A percentile compares a stretch with the other conserved stretches of the same genome.
Evolutionary conservation across 2,797 vertebrate species (phyloP).

Genomic region (Leucoraja ocellata): DNA sequence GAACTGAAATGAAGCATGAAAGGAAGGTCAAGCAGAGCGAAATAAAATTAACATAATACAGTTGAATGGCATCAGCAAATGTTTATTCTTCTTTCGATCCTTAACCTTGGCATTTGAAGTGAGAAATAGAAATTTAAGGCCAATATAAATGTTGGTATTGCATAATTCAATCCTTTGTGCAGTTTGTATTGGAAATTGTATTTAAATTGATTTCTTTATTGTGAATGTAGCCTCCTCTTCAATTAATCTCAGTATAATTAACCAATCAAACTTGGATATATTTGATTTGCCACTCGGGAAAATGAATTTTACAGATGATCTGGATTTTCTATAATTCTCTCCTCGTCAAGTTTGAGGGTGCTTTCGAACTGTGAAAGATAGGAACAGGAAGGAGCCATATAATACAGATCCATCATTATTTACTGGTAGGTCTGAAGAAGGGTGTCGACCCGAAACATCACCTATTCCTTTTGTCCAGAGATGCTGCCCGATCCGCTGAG

Average conservation of each 20-base stretch:
- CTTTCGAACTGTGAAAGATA: background rate
- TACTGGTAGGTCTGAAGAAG: too few species aligned
- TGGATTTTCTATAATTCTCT: background rate
- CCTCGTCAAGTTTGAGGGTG: background rate
- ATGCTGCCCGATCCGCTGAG: too few species aligned
- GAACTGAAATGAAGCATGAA: background rate
- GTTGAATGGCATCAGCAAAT: background rate
- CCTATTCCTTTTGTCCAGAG: too few species aligned
- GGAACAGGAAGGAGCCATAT: background rate
- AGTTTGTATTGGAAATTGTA: constrained; percentile 15
- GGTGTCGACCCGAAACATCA: too few species aligned
- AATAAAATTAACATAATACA: background rate
- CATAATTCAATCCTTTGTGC: background rate
- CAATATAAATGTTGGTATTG: background rate
- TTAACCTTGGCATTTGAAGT: background rate
- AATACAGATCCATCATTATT: background rate
- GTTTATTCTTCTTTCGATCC: background rate
- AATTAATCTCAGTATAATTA: background rate
- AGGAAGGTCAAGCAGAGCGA: background rate
- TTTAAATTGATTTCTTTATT: constrained; percentile 9
- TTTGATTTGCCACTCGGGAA: background rate
- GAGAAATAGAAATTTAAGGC: background rate
- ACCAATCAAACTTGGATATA: background rate
- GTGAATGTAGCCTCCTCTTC: background rate
- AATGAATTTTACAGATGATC: background rate